Evolutionary conservation across 1,140 invertebrate species (phyloP).

Genomic region (Agrilus planipennis): DNA sequence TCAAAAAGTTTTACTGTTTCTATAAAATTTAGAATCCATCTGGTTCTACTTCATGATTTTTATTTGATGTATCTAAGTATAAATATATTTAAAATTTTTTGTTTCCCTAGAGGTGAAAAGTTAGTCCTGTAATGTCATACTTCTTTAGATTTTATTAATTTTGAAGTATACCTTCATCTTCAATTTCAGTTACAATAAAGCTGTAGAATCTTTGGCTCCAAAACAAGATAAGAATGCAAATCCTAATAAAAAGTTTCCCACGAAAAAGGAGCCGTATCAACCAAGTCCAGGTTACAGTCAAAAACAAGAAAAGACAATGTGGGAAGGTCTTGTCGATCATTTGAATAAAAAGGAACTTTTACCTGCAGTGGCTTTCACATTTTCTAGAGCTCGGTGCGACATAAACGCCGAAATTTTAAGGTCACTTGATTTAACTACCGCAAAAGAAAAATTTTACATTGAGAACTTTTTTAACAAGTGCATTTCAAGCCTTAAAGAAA

Average conservation of each 20-base stretch:
- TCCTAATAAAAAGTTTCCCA: constrained; percentile 26
- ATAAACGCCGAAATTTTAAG: constrained; percentile 59
- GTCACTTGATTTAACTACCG: constrained; percentile 69
- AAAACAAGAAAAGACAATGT: constrained; percentile 73
- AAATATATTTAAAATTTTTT: no score
- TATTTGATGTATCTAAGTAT: no score
- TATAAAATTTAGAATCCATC: no score
- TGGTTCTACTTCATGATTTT: no score
- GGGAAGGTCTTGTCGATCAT: constrained; percentile 73
- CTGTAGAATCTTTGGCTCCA: neutral
- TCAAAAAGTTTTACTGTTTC: no score
- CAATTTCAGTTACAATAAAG: constrained; percentile 1
- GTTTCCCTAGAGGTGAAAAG: no score
- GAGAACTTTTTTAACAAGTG: constrained; percentile 73
- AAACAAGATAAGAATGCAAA: constrained; percentile 9
- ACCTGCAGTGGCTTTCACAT: constrained; percentile 87
- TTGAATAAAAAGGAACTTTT: constrained; percentile 69
- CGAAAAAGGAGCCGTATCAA: constrained; percentile 19
- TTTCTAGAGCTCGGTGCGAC: constrained; percentile 80
- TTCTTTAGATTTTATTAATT: no score
- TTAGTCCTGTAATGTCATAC: no score
- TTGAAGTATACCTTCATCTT: no score
- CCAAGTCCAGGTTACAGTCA: no score
- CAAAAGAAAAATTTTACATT: constrained; percentile 72
- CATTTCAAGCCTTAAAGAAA: constrained; percentile 68